Percentiles rank a stretch among this genome's conserved stretches.
These are phyloP conservation scores for Melinaea marsaeus DNA, from an alignment of 2,888 invertebrate species.

Conservation along the genomic window DNA sequence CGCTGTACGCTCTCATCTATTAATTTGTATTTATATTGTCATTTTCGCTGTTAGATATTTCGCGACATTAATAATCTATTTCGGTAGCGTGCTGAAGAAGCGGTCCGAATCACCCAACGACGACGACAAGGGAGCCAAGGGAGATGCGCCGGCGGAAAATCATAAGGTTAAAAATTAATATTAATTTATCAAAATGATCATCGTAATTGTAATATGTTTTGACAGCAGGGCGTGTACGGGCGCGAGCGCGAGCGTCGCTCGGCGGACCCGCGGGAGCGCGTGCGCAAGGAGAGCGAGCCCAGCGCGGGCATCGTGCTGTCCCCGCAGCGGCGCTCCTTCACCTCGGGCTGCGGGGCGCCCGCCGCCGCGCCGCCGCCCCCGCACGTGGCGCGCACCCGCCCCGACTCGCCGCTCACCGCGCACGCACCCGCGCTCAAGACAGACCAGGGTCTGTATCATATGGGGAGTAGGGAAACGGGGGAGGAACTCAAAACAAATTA, in stretches of 20 bases:
- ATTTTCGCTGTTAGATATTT: background rate
- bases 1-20: conserved; percentile 52
- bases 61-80: conserved; percentile 3
- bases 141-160: conserved; percentile 72
- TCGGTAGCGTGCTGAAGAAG: conserved; percentile 63
- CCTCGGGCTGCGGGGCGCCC: conserved; percentile 90
- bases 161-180: conserved; percentile 61
- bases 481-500: too few species aligned
- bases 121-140: conserved; percentile 75
- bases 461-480: background rate
- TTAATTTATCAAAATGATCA: background rate
- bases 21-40: background rate
- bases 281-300: conserved; percentile 87
- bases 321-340: conserved; percentile 91
- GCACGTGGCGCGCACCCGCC: conserved; percentile 77
- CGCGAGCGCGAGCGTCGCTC: conserved; percentile 71
- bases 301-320: conserved; percentile 86
- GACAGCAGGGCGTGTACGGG: conserved; percentile 47
- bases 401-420: conserved; percentile 57
- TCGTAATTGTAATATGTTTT: background rate
- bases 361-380: conserved; percentile 63
- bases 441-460: conserved; percentile 47
- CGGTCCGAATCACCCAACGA: conserved; percentile 80
- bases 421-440: conserved; percentile 47
- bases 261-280: conserved; percentile 84